phyloP scores from a whole-genome alignment of 2,888 invertebrate species.

The Syrista parreyssii region DNA sequence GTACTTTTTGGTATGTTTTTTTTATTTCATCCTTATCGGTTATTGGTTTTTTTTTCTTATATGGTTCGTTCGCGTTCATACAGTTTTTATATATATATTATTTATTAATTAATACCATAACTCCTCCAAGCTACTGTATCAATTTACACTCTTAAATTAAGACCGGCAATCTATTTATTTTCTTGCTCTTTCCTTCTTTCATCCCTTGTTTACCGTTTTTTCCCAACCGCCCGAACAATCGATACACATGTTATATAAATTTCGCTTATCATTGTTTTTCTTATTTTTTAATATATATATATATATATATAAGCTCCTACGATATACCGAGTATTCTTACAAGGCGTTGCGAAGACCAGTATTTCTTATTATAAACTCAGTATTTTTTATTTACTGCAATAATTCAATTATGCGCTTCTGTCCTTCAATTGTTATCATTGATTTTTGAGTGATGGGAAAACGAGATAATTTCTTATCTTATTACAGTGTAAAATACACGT shows the following conservation, averaged over 20 bases:
- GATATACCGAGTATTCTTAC: not conserved
- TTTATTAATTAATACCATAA: not conserved
- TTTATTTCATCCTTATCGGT: conserved; percentile 15
- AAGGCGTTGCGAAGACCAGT: too few species aligned
- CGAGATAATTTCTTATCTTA: not conserved
- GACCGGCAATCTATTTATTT: conserved; percentile 7
- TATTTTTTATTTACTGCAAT: not conserved
- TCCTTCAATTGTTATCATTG: not conserved
- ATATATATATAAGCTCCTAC: not conserved
- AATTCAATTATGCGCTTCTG: not conserved
- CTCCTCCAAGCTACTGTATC: not conserved
- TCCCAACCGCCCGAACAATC: not conserved
- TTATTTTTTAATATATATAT: not conserved
- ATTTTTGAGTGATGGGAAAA: not conserved
- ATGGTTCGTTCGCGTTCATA: not conserved
- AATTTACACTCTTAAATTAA: not conserved
- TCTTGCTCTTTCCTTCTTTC: conserved; percentile 15
- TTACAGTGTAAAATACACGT: not conserved
- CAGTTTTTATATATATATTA: not conserved
- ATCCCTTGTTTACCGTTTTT: conserved; percentile 5
- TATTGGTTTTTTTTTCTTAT: conserved; percentile 12
- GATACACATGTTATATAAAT: not conserved
- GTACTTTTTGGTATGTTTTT: conserved; percentile 10
- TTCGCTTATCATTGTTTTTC: not conserved
- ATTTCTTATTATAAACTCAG: not conserved